These are phyloP conservation scores for Luperina nickerlii DNA, from an alignment of 2,888 invertebrate species.

Conservation along the genomic window DNA sequence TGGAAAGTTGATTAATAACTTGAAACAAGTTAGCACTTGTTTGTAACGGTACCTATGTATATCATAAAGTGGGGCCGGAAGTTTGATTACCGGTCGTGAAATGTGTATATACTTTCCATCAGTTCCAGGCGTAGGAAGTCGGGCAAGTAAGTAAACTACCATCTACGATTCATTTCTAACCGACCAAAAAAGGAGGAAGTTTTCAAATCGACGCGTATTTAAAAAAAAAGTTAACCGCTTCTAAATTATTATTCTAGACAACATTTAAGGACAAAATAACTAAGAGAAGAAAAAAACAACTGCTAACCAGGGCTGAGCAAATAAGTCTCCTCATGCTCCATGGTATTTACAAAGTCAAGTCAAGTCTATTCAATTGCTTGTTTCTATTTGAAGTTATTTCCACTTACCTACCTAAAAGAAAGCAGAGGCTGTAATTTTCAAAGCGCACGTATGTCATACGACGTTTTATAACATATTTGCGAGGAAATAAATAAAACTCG, in stretches of 20 bases:
- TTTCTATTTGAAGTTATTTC: not conserved
- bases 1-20: conserved; percentile 50
- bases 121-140: too few relatives aligned
- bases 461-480: too few relatives aligned
- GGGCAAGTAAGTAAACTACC: not conserved
- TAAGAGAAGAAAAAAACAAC: not conserved
- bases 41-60: conserved; percentile 39
- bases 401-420: too few relatives aligned
- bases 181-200: too few relatives aligned
- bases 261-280: not conserved
- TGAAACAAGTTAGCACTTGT: conserved; percentile 54
- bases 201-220: too few relatives aligned
- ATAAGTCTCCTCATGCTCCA: not conserved
- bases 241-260: not conserved
- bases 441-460: too few relatives aligned
- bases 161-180: not conserved
- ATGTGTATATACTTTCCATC: not conserved
- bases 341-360: not conserved
- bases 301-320: not conserved
- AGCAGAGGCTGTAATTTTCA: too few relatives aligned
- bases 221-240: not conserved
- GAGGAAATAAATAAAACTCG: too few relatives aligned
- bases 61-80: conserved; percentile 42
- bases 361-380: too few relatives aligned
- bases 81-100: conserved; percentile 36